phyloP scores from a whole-genome alignment of 2,888 invertebrate species.

The Peribatodes rhomboidaria region DNA sequence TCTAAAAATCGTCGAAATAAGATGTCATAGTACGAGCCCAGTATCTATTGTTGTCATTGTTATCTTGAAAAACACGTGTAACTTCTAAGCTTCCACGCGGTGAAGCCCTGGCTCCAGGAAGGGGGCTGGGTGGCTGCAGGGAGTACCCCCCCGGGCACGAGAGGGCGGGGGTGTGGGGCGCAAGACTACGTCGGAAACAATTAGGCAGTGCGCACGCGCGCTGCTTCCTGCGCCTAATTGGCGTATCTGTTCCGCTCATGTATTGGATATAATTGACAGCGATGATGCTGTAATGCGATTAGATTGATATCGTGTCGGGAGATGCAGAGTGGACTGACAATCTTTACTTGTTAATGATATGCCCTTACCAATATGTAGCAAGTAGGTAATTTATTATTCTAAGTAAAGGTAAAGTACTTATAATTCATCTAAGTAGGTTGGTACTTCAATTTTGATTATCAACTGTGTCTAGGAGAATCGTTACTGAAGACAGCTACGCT shows the following conservation, averaged over 20 bases:
- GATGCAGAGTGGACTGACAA: constrained; percentile 34
- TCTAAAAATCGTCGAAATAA: no score
- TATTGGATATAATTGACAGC: constrained; percentile 77
- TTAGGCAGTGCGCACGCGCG: constrained; percentile 82
- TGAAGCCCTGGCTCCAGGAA: constrained; percentile 23
- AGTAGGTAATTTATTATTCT: no score
- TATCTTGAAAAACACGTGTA: background rate
- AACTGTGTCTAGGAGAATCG: no score
- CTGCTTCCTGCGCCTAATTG: constrained; percentile 79
- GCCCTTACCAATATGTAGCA: background rate
- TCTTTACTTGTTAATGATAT: background rate
- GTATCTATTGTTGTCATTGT: background rate
- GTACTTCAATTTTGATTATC: no score
- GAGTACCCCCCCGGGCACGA: constrained; percentile 1
- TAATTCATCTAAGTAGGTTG: no score
- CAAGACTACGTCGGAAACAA: constrained; percentile 73
- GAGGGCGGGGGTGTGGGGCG: constrained; percentile 43
- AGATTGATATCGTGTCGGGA: constrained; percentile 59
- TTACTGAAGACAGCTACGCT: no score
- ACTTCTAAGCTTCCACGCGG: background rate
- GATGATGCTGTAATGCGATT: constrained; percentile 66
- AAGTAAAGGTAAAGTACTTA: no score
- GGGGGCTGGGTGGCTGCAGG: constrained; percentile 26
- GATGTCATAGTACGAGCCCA: no score
- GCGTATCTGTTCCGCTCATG: constrained; percentile 77